Percentiles rank a stretch among this genome's conserved stretches.
phyloP scores from a whole-genome alignment of 2,888 invertebrate species.

The Acronicta psi region DNA sequence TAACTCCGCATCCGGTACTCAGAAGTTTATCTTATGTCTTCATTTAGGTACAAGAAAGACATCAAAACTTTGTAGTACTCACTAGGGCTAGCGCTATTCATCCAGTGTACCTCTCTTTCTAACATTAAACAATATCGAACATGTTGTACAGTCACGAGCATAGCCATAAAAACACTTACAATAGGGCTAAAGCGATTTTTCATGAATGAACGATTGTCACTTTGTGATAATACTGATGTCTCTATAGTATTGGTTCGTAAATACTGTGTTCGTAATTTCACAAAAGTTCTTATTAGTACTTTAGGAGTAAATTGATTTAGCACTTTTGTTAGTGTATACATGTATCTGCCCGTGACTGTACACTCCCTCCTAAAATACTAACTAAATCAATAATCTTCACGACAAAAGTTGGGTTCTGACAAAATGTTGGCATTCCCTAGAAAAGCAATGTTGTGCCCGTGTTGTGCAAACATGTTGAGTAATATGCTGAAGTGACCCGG shows the following conservation, averaged over 20 bases:
- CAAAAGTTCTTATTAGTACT: too few species aligned
- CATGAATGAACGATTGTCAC: too few species aligned
- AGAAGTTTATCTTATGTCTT: conserved; percentile 16
- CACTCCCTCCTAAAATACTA: conserved; percentile 14
- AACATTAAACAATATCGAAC: neutral
- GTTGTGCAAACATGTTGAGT: conserved; percentile 43
- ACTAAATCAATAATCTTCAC: conserved; percentile 26
- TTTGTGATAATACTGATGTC: too few species aligned
- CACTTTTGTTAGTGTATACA: too few species aligned
- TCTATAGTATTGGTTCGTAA: too few species aligned
- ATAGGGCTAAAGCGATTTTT: too few species aligned
- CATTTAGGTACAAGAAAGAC: conserved; percentile 25
- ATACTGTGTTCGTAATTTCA: too few species aligned
- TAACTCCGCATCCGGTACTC: conserved; percentile 14
- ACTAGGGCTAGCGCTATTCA: neutral
- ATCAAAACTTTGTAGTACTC: conserved; percentile 25
- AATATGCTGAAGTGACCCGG: conserved; percentile 41
- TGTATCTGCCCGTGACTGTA: too few species aligned
- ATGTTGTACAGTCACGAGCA: too few species aligned
- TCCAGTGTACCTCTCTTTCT: neutral
- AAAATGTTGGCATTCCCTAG: conserved; percentile 25
- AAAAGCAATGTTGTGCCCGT: conserved; percentile 13
- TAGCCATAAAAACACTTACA: too few species aligned
- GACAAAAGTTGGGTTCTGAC: conserved; percentile 31
- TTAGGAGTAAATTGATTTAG: too few species aligned